Conservation (phyloP, 92 coral and sea anemone species). For the Zoanthus solanderi region DNA sequence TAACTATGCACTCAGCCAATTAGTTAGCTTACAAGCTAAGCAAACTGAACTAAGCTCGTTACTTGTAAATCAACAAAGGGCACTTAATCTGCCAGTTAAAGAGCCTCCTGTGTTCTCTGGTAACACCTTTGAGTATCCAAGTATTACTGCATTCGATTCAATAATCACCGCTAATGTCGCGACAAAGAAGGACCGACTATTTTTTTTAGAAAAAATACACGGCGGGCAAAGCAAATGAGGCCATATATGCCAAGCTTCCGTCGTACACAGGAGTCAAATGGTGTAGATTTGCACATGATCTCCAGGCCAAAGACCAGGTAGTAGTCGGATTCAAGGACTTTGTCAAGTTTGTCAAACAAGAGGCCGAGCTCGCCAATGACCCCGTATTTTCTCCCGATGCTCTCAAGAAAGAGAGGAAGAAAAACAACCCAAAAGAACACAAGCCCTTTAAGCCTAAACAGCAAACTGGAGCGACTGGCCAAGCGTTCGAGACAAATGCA, state of each 20-base stretch:
- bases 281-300: conserved; percentile 73
- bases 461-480: too few species aligned
- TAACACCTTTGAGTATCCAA: too few species aligned
- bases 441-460: too few species aligned
- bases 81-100: conserved; percentile 52
- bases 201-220: conserved; percentile 73
- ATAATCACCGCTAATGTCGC: conserved; percentile 60
- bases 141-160: conserved; percentile 55
- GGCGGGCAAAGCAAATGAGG: conserved; percentile 65
- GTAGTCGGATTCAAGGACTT: conserved; percentile 55
- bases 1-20: conserved; percentile 27
- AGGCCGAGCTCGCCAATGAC: too few species aligned
- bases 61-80: conserved; percentile 57
- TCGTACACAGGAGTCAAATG: conserved; percentile 36
- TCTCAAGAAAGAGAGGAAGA: background rate
- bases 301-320: conserved; percentile 26
- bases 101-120: conserved; percentile 67
- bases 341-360: background rate
- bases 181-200: conserved; percentile 57
- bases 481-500: too few species aligned
- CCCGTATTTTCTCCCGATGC: too few species aligned
- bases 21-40: conserved; percentile 33
- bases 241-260: conserved; percentile 60
- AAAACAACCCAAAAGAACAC: too few species aligned
- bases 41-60: conserved; percentile 57